These are phyloP conservation scores for Zelleria hepariella DNA, from an alignment of 2,888 invertebrate species.

Conservation along the genomic window DNA sequence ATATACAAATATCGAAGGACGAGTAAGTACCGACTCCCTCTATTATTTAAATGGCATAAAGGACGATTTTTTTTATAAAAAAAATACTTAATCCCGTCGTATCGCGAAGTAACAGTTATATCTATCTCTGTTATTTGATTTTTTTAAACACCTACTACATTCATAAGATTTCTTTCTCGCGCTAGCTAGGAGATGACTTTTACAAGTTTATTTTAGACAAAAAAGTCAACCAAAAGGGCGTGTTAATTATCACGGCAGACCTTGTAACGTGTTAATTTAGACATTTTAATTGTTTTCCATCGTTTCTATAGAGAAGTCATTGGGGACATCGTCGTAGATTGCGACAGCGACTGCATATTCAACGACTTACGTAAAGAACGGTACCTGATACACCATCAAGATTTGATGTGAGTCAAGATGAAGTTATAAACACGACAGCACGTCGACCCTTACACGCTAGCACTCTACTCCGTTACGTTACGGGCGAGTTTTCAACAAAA, in stretches of 20 bases:
- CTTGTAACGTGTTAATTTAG: conserved; percentile 22
- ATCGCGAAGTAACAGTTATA: too few species aligned
- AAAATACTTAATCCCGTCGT: too few species aligned
- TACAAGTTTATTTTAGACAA: not conserved
- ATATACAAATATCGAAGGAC: not conserved
- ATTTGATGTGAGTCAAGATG: conserved; percentile 47
- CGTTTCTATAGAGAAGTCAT: conserved; percentile 17
- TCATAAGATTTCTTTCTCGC: too few species aligned
- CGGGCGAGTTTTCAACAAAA: too few species aligned
- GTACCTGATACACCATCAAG: conserved; percentile 50
- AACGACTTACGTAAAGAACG: conserved; percentile 53
- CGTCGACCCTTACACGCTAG: too few species aligned
- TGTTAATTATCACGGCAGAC: not conserved
- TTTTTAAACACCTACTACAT: too few species aligned
- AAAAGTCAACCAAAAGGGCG: not conserved
- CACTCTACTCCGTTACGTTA: too few species aligned
- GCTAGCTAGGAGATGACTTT: too few species aligned
- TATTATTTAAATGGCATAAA: too few species aligned
- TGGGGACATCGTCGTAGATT: conserved; percentile 17
- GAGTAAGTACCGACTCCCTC: too few species aligned
- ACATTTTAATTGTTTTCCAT: conserved; percentile 4
- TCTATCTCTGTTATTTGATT: too few species aligned
- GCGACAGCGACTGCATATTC: conserved; percentile 42
- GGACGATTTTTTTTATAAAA: too few species aligned
- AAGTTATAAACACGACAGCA: not conserved